A percentile compares a stretch with the other conserved stretches of the same genome.
phyloP scores from a whole-genome alignment of 2,888 invertebrate species.

The Elgonia sp. region DNA sequence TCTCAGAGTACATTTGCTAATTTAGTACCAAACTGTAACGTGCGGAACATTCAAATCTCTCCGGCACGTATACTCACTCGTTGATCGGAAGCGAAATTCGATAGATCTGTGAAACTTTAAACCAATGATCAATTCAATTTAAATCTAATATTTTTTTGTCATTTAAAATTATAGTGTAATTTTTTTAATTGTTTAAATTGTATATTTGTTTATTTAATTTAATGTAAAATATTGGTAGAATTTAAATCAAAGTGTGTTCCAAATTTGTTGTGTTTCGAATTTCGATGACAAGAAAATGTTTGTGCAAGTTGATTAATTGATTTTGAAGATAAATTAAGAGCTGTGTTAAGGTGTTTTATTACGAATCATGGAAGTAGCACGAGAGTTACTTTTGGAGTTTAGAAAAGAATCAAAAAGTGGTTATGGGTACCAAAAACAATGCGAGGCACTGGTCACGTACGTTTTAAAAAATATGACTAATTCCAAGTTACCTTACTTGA shows the following conservation, averaged over 20 bases:
- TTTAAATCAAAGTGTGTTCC: background rate
- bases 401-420: conserved; percentile 83
- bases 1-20: conserved; percentile 82
- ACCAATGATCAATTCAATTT: background rate
- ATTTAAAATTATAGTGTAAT: background rate
- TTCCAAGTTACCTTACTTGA: conserved; percentile 82
- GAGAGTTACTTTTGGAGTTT: conserved; percentile 83
- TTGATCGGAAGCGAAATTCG: conserved; percentile 28
- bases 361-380: conserved; percentile 83
- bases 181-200: background rate
- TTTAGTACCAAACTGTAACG: conserved; percentile 78
- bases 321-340: background rate
- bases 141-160: background rate
- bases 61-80: conserved; percentile 33
- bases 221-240: background rate
- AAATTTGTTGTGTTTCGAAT: conserved; percentile 19
- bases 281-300: background rate
- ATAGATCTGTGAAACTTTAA: background rate
- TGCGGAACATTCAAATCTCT: conserved; percentile 66
- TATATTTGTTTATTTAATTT: background rate
- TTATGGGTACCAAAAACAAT: conserved; percentile 85
- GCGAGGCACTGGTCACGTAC: conserved; percentile 84
- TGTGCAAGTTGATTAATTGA: background rate
- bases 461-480: conserved; percentile 85
- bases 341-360: background rate